A percentile compares a stretch with the other conserved stretches of the same genome.
phyloP scores from a whole-genome alignment of 2,797 vertebrate species.

The Acrossocheilus wenchowensis region DNA sequence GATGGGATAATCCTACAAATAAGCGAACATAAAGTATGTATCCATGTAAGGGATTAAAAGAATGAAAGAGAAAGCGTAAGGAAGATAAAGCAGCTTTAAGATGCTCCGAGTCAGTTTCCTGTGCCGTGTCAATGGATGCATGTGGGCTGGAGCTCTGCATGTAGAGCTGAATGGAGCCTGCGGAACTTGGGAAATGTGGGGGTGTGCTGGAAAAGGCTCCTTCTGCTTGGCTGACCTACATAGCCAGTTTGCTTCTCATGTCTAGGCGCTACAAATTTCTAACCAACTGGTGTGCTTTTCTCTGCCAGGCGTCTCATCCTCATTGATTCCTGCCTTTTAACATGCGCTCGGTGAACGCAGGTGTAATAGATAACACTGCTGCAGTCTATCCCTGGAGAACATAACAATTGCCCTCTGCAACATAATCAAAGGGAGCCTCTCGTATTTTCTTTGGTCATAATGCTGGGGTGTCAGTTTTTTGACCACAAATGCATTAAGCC shows the following conservation, averaged over 20 bases:
- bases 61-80: constrained; percentile 25
- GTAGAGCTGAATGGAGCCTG: constrained; percentile 63
- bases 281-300: constrained; percentile 74
- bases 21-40: constrained; percentile 5
- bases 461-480: constrained; percentile 1
- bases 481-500: not conserved
- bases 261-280: constrained; percentile 77
- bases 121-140: constrained; percentile 53
- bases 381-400: constrained; percentile 56
- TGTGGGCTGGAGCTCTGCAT: constrained; percentile 48
- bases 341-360: constrained; percentile 63
- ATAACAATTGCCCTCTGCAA: constrained; percentile 40
- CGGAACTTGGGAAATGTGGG: constrained; percentile 77
- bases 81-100: constrained; percentile 41
- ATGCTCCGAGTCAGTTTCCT: constrained; percentile 42
- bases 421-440: constrained; percentile 45
- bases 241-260: constrained; percentile 82
- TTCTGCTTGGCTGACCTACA: constrained; percentile 87
- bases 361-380: constrained; percentile 57
- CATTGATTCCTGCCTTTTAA: constrained; percentile 75
- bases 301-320: constrained; percentile 76
- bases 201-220: constrained; percentile 77
- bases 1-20: not conserved
- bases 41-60: not conserved
- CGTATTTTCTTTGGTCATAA: constrained; percentile 25